Base-by-base conservation (phyloP, 2,113 vertebrate species). In the Xenopus borealis region DNA sequence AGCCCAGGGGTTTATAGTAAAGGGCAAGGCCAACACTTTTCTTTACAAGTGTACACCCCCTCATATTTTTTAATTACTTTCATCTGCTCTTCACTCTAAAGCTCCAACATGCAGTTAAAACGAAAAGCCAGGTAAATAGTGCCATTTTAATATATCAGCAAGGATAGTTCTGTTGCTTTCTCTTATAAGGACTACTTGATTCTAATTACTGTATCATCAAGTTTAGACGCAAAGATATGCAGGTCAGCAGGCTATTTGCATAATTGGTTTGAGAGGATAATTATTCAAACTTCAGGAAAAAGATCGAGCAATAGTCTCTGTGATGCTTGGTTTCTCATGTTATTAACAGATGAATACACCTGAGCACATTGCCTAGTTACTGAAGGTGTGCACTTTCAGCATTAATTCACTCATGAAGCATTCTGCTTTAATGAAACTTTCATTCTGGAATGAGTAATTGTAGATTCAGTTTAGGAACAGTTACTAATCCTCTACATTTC, bases 241-340 rank as follows among this genome's bases (percentile, higher is more conserved):
- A n/a, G 53, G 53, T 55, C 53, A 55, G 53, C 53, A n/a, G 53
- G 53, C 13, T 55, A 55, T 55, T 55, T 18, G 18, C 53, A 55
- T 55, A 55, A 55, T 55, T 55, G 14, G 53, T 55, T 55, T 55
- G 53, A 55, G 53, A 55, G 53, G 53, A n/a, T 55, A 55, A 55
- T 55, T 55, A 55, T 55, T 55, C 53, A 55, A 17, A 12, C 53
- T 55, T 55, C 16, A 55, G 53, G n/a, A 55, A 50, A 50, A 50
- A 55, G 53, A 55, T 55, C 8, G 17, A n/a, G 17, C 53, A 55
- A 16, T 16, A 16, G 17, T 55, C 53, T 55, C 53, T 17, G 18
- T 55, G 13, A 55, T 55, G 53, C 53, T 55, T 55, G 18, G 53
- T 55, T 17, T 55, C 53, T 55, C 53, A n/a, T 55, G 4, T 55